Evolutionary conservation across 2,113 vertebrate genomes (phyloP).

Genomic region (Barbus barbus): DNA sequence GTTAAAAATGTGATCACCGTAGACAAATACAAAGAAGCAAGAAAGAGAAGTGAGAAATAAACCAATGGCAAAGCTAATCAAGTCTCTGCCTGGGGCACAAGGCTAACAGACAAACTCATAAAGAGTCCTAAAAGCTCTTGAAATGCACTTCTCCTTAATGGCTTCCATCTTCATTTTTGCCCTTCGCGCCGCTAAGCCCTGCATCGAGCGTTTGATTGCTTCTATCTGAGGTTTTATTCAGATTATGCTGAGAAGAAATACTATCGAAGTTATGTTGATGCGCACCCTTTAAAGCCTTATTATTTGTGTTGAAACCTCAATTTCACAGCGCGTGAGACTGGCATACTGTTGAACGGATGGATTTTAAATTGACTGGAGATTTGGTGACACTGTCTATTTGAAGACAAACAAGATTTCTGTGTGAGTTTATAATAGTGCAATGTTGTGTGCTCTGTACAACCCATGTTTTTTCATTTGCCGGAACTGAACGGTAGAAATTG

Average conservation of each 20-base stretch:
- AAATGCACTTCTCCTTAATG: slow-evolving; percentile 40
- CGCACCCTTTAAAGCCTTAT: background rate
- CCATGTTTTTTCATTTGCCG: background rate
- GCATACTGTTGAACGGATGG: background rate
- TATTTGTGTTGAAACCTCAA: slow-evolving; percentile 27
- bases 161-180: slow-evolving; percentile 34
- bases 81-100: slow-evolving; percentile 31
- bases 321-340: slow-evolving; percentile 4
- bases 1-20: background rate
- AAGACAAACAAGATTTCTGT: background rate
- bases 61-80: slow-evolving; percentile 38
- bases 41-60: slow-evolving; percentile 15
- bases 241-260: background rate
- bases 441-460: background rate
- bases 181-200: background rate
- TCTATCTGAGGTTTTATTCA: slow-evolving; percentile 24
- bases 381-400: background rate
- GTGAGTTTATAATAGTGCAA: background rate
- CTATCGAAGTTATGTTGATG: background rate
- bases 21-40: slow-evolving; percentile 21
- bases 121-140: slow-evolving; percentile 32
- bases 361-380: slow-evolving; percentile 20
- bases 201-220: slow-evolving; percentile 6
- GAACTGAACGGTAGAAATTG: background rate
- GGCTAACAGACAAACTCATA: slow-evolving; percentile 36